Conservation (phyloP, 1,140 invertebrate genomes). For the Zaprionus capensis region DNA sequence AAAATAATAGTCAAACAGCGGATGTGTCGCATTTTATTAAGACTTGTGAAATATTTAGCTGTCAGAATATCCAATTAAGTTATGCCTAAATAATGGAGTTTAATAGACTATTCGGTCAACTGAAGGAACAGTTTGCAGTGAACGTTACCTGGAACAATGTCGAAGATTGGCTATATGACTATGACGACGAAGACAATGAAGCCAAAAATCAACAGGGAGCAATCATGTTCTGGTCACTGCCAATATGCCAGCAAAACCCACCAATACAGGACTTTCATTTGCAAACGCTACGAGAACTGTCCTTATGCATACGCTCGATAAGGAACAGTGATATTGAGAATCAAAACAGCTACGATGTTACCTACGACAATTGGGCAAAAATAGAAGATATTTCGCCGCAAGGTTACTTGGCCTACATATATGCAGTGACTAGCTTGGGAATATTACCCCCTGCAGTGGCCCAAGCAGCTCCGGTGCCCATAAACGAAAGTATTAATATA, state of each 20-base stretch:
- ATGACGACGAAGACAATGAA: conserved; percentile 47
- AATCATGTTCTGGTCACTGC: conserved; percentile 44
- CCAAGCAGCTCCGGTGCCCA: conserved; percentile 4
- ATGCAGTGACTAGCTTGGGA: conserved; percentile 57
- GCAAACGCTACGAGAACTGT: conserved; percentile 63
- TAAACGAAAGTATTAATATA: conserved; percentile 55
- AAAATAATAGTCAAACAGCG: not conserved
- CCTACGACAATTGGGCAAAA: conserved; percentile 73
- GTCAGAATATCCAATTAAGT: not conserved
- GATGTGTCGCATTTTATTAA: conserved; percentile 2
- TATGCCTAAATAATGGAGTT: conserved; percentile 61
- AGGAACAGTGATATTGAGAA: conserved; percentile 45
- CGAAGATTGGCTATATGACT: conserved; percentile 48
- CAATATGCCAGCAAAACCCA: conserved; percentile 48
- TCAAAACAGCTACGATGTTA: conserved; percentile 55
- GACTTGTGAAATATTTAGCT: not conserved
- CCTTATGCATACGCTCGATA: conserved; percentile 59
- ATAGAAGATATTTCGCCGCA: conserved; percentile 57
- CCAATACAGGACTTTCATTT: conserved; percentile 55
- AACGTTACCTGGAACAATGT: conserved; percentile 59
- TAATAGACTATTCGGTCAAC: conserved; percentile 52
- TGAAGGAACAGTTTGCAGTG: conserved; percentile 42
- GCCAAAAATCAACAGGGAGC: conserved; percentile 5
- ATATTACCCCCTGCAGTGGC: conserved; percentile 44
- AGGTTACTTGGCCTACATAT: conserved; percentile 71